Conservation (phyloP, 2,888 invertebrate genomes). For the Hydrotaea cyrtoneurina region DNA sequence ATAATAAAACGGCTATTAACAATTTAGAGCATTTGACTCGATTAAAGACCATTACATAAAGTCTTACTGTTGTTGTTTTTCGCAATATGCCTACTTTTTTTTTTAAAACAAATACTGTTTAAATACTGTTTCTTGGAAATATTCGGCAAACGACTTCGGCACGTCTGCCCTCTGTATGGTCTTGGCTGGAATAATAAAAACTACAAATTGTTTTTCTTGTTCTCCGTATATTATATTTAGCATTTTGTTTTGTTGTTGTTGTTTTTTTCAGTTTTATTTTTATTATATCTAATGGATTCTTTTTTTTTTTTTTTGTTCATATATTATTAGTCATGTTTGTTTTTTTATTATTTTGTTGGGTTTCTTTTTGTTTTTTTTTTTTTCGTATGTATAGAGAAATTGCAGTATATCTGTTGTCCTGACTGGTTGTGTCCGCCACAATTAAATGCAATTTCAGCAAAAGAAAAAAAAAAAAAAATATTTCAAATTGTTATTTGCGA, state of each 20-base stretch:
- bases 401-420: constrained; percentile 54
- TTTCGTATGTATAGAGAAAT: constrained; percentile 52
- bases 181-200: no score
- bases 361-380: constrained; percentile 17
- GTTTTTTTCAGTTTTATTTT: constrained; percentile 65
- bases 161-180: no score
- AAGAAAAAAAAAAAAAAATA: constrained; percentile 11
- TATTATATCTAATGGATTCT: constrained; percentile 52
- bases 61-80: no score
- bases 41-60: no score
- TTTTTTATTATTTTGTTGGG: constrained; percentile 31
- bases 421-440: not conserved
- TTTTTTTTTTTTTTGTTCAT: no score
- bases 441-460: constrained; percentile 61
- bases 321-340: constrained; percentile 56
- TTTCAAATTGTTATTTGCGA: constrained; percentile 6
- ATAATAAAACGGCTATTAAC: no score
- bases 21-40: no score
- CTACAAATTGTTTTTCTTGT: constrained; percentile 37
- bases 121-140: no score
- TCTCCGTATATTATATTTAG: constrained; percentile 68
- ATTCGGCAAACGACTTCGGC: no score
- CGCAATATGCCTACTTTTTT: no score
- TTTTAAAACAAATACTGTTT: no score
- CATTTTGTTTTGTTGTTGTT: no score